Conservation (phyloP, 2,113 vertebrate species). For the Boleophthalmus pectinirostris region DNA sequence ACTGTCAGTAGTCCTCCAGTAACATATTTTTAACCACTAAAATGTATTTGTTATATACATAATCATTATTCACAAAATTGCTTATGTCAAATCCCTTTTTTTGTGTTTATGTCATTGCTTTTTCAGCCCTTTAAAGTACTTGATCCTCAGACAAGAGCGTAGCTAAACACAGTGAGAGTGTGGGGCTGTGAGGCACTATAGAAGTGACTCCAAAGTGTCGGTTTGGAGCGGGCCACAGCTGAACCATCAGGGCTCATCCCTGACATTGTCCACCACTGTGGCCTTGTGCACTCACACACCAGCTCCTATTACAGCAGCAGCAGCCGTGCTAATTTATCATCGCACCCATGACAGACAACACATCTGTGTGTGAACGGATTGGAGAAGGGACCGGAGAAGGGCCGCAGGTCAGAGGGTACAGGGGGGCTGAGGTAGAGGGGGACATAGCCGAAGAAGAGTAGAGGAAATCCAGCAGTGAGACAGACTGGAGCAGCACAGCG, state of each 20-base stretch:
- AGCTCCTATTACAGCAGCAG: conserved; percentile 73
- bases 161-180: conserved; percentile 9
- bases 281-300: conserved; percentile 68
- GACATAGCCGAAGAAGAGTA: conserved; percentile 10
- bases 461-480: conserved; percentile 55
- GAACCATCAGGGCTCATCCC: conserved; percentile 71
- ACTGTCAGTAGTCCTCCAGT: too few relatives aligned
- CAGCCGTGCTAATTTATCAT: conserved; percentile 81
- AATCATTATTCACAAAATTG: not conserved
- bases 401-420: conserved; percentile 32
- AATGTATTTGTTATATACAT: too few relatives aligned
- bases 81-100: not conserved
- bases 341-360: conserved; percentile 71
- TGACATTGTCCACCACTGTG: conserved; percentile 66
- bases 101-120: not conserved
- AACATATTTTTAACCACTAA: too few relatives aligned
- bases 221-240: conserved; percentile 64
- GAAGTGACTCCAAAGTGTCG: conserved; percentile 44
- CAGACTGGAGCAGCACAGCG: conserved; percentile 50
- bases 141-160: not conserved
- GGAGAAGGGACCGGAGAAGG: conserved; percentile 53
- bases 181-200: conserved; percentile 15
- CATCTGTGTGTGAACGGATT: conserved; percentile 74
- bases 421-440: not conserved
- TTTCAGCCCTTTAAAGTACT: not conserved